Base-by-base conservation (phyloP, 2,113 vertebrate genomes). In the Erythrocercus mccallii region DNA sequence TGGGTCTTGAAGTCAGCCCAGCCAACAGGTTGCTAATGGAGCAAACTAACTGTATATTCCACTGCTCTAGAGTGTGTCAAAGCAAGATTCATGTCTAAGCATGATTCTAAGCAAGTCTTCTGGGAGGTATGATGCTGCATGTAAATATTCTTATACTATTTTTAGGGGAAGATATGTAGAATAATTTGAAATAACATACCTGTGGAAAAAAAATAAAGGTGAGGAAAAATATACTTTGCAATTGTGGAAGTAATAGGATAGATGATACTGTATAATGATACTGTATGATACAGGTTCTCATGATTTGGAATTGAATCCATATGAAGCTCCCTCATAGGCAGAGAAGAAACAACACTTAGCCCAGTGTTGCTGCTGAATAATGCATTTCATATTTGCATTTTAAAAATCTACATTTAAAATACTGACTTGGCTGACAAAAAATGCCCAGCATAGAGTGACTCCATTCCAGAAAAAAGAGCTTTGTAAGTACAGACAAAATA, bases 391-490 rank as follows among this genome's bases (percentile, higher is more conserved):
- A 72, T 16, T 82, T 86, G 37, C 42, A 60, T 92, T 88, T 76
- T 24, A 62, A 95, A 92, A 86, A 83, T 78, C 15, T 85, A 54
- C 57, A 57, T 87, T 87, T 82, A 83, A 94, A 74, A 79, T 81
- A 81, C 42, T 70, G 48, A 53, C 56, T 73, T 88, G 54, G 28
- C 56, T 88, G 72, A 70, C 60, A 92, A 92, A 92, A 93, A 81
- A n/a, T 48, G 33, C 20, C n/a, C 78, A 81, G 57, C 9, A 54
- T 14, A 60, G 22, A 77, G 33, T 48, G 60, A n/a, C 30, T 92
- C 61, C 4, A 28, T 94, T 90, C 92, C 57, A 90, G 54, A 91
- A 68, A 47, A 74, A 7, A 60, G 13, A 57, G 38, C 25, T 60
- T 81, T 73, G 7, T 25, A 69, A 83, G 11, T 48, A 50, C 16